phyloP scores from a whole-genome alignment of 2,113 vertebrate species.

The Albula glossodonta region DNA sequence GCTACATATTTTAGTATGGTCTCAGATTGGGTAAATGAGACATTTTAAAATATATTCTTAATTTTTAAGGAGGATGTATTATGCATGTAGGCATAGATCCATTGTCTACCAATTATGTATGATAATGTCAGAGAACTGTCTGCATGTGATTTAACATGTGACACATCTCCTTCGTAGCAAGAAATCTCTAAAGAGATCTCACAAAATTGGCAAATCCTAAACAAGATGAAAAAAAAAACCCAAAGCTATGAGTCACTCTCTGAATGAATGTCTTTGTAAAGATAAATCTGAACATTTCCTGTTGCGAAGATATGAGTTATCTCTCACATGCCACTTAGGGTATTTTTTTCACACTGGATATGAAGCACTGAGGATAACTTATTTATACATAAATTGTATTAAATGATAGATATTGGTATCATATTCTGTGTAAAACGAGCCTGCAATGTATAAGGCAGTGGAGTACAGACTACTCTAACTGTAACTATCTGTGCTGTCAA shows the following conservation, averaged over 20 bases:
- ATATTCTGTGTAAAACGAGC: neutral
- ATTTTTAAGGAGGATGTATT: no score
- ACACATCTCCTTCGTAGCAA: no score
- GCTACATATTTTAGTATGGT: no score
- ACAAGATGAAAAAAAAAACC: neutral
- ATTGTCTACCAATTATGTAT: no score
- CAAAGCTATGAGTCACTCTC: neutral
- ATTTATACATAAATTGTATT: neutral
- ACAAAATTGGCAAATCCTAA: no score
- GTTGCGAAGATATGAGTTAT: neutral
- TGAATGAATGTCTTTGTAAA: neutral
- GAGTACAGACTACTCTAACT: neutral
- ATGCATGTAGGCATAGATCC: no score
- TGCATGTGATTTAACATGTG: no score
- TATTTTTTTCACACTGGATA: neutral
- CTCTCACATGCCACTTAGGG: neutral
- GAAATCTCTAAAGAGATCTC: no score
- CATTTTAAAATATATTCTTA: no score
- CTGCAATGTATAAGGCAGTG: neutral
- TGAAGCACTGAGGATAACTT: neutral
- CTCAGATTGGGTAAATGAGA: no score
- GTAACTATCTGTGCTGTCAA: neutral
- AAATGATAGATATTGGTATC: neutral
- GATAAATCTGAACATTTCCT: neutral
- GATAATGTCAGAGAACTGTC: no score